phyloP scores from a whole-genome alignment of 2,888 invertebrate genomes.

The Platerodrilus igneus region DNA sequence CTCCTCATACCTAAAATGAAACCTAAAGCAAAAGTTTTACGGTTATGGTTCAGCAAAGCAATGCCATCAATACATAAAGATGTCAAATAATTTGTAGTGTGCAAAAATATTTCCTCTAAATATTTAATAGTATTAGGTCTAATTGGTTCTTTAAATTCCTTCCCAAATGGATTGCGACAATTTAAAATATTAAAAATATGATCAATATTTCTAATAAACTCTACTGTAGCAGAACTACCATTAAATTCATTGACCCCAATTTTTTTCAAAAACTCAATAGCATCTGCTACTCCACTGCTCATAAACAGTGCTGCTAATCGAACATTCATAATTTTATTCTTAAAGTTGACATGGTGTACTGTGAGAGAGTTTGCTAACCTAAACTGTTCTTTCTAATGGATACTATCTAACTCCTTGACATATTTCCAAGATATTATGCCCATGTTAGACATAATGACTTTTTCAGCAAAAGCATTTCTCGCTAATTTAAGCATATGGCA shows the following conservation, averaged over 20 bases:
- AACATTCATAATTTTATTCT: constrained; percentile 13
- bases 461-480: constrained; percentile 5
- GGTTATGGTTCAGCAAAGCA: constrained; percentile 11
- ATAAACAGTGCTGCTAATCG: constrained; percentile 9
- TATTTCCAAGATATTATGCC: constrained; percentile 1
- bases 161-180: constrained; percentile 15
- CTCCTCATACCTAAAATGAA: constrained; percentile 24
- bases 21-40: constrained; percentile 28
- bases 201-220: constrained; percentile 16
- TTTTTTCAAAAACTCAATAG: constrained; percentile 7
- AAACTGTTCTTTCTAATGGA: background rate
- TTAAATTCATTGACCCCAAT: constrained; percentile 5
- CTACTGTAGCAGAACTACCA: constrained; percentile 11
- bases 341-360: constrained; percentile 3
- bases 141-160: constrained; percentile 8
- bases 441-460: background rate
- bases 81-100: constrained; percentile 16
- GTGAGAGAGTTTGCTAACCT: background rate
- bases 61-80: constrained; percentile 20
- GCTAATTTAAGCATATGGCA: constrained; percentile 11
- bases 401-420: background rate
- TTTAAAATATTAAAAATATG: constrained; percentile 19
- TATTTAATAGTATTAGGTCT: constrained; percentile 16
- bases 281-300: constrained; percentile 10
- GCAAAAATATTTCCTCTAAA: constrained; percentile 15